Base-by-base conservation (phyloP, 1,140 invertebrate genomes). In the Diorhabda sublineata region DNA sequence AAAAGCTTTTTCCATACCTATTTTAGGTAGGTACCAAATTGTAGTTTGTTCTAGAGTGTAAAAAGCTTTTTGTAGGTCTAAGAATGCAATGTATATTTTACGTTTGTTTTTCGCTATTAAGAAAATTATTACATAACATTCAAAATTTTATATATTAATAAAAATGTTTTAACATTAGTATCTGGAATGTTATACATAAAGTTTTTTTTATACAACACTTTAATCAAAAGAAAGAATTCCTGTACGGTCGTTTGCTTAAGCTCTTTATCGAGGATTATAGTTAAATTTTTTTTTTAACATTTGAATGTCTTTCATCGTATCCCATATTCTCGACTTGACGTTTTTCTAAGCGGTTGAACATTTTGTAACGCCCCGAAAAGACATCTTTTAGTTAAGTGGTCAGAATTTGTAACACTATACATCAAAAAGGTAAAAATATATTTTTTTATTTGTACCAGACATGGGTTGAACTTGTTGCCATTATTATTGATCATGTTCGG, bases 331-430 rank as follows among this genome's bases (percentile, higher is more conserved):
- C 57, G 43, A 60, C 57, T 45, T 67, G 65, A 67, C 65, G 60
- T 42, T 44, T 67, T 67, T 67, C 65, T 60, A 67, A 43, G 11
- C 58, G 65, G 47, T 11, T 60, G 26, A 59, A 67, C 65, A 47
- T 44, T 62, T 45, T 62, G 42, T 65, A 65, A 57, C 26, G 64
- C 47, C 64, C 47, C n/a, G n/a, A 65, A 58, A 65, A 42, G 64
- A 65, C 64, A 58, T 65, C 56, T 65, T 65, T 67, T 67, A 47
- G 65, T 52, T 44, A 67, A 59, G 57, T 67, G 65, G 58, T 67
- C 67, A 65, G 71, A 72, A 74, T 72, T 75, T 72, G 74, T 74
- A 75, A 75, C 68, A 74, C 73, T 71, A 75, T 65, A 67, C 69
- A 63, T 61, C n/a, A 52, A 52, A 52, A 52, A 52, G 6, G 47